Evolutionary conservation across 2,888 invertebrate species (phyloP).

Genomic region (Vanessa cardui): DNA sequence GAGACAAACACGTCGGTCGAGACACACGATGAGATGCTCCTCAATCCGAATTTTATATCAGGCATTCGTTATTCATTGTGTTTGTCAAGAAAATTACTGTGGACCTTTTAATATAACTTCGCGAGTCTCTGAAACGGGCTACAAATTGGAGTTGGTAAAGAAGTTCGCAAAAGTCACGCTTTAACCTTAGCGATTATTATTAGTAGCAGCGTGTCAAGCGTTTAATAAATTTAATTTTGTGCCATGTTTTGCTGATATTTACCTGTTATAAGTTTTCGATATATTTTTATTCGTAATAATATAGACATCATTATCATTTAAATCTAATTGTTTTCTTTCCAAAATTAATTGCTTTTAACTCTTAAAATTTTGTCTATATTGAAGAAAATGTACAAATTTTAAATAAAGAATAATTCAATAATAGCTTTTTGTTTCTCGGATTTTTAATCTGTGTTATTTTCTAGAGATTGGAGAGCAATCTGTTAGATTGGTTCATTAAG

Average conservation of each 20-base stretch:
- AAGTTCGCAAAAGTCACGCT: constrained; percentile 65
- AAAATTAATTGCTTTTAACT: no score
- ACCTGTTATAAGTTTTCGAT: constrained; percentile 43
- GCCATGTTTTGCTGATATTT: constrained; percentile 67
- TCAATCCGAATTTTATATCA: constrained; percentile 81
- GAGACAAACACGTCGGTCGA: constrained; percentile 75
- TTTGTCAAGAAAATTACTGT: constrained; percentile 81
- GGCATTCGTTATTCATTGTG: constrained; percentile 79
- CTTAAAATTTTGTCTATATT: no score
- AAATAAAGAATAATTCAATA: constrained; percentile 23
- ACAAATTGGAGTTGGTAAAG: constrained; percentile 74
- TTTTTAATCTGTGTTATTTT: constrained; percentile 77
- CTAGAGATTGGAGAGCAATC: constrained; percentile 80
- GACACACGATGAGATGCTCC: constrained; percentile 70
- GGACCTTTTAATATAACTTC: constrained; percentile 83
- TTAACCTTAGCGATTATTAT: constrained; percentile 65
- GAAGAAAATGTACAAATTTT: no score
- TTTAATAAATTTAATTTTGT: constrained; percentile 70
- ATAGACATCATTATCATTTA: not conserved
- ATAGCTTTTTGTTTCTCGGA: constrained; percentile 60
- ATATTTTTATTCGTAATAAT: not conserved
- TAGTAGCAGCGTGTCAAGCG: constrained; percentile 65
- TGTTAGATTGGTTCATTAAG: constrained; percentile 82
- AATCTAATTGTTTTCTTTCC: no score
- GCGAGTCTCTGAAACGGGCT: constrained; percentile 52